Conservation (phyloP, 2,888 invertebrate species). For the Dryobotodes eremita region DNA sequence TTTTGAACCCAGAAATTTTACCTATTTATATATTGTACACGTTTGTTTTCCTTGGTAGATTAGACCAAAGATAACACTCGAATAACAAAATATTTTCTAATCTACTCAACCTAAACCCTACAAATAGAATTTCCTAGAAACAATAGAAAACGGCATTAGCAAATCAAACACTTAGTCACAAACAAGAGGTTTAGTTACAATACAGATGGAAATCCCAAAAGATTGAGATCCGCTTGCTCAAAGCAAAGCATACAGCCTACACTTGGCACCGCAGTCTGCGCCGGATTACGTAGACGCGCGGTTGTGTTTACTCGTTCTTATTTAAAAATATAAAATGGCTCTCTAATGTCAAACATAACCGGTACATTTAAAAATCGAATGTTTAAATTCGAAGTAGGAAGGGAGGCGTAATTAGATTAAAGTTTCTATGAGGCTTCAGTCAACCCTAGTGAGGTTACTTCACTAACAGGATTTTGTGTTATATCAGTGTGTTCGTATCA, state of each 20-base stretch:
- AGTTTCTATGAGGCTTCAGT: constrained; percentile 80
- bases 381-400: constrained; percentile 59
- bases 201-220: constrained; percentile 64
- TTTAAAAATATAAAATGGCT: constrained; percentile 39
- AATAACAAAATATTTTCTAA: constrained; percentile 32
- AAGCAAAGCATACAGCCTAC: constrained; percentile 80
- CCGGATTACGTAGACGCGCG: constrained; percentile 71
- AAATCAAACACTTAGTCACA: constrained; percentile 60
- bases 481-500: constrained; percentile 68
- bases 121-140: constrained; percentile 39
- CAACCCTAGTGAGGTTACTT: constrained; percentile 74
- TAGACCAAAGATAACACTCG: neutral
- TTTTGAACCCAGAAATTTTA: neutral
- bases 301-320: constrained; percentile 69
- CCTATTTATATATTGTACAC: neutral
- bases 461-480: constrained; percentile 76
- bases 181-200: constrained; percentile 52
- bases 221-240: constrained; percentile 80
- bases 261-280: constrained; percentile 68
- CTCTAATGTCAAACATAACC: constrained; percentile 52
- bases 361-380: constrained; percentile 57
- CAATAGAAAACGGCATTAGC: constrained; percentile 54
- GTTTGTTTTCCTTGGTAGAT: neutral
- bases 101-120: constrained; percentile 14
- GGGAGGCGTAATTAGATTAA: constrained; percentile 77